Conservation (phyloP, 1,140 invertebrate genomes). For the Probaryconus sp. region DNA sequence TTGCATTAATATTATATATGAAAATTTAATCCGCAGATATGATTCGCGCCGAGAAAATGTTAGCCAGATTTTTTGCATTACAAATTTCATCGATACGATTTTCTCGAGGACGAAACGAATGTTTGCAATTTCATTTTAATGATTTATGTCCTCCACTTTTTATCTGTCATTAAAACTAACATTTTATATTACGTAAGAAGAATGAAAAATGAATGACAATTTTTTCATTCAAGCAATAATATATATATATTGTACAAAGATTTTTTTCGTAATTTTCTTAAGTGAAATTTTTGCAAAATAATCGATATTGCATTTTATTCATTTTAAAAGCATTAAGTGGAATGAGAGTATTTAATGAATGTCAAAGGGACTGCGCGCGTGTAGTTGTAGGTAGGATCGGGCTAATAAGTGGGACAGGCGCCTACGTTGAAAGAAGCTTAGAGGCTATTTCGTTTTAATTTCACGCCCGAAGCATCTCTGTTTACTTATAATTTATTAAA, state of each 20-base stretch:
- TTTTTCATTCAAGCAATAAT: no score
- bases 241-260: no score
- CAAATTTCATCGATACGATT: no score
- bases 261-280: not conserved
- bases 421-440: conserved; percentile 37
- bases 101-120: no score
- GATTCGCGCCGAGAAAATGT: no score
- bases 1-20: conserved; percentile 45
- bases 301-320: conserved; percentile 4
- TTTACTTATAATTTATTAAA: conserved; percentile 59
- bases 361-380: conserved; percentile 29
- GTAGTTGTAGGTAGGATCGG: conserved; percentile 17
- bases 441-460: conserved; percentile 47
- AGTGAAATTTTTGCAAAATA: not conserved
- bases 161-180: no score
- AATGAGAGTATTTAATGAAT: conserved; percentile 40
- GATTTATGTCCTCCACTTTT: no score
- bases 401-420: conserved; percentile 35
- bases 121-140: no score
- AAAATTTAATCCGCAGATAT: conserved; percentile 6
- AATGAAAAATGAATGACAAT: no score
- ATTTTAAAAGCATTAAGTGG: conserved; percentile 16
- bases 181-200: no score
- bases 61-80: no score
- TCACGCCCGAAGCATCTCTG: conserved; percentile 26